Evolutionary conservation across 2,113 vertebrate genomes (phyloP), one percentile per base, ranked within the genome.

Genomic region (Chaenocephalus aceratus): DNA sequence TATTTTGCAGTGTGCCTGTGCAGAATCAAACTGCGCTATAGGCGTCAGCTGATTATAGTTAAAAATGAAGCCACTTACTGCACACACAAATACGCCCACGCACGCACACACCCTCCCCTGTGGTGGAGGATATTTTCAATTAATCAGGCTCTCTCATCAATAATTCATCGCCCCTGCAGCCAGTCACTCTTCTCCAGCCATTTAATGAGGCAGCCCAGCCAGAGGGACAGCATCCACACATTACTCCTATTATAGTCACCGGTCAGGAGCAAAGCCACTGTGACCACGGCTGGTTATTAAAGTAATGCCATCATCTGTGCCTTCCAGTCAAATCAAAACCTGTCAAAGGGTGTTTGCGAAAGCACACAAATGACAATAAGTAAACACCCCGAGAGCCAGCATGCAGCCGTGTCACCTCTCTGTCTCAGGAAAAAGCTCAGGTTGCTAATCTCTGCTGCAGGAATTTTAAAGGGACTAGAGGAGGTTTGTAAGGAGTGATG

Each of bases 111-210:
- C 56, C 52, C 79, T 75, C 77, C 75, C 79, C 74, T 77, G 75
- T 82, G 82, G 82, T 51, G 46, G 80, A 88, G 88, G 90, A 93
- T 89, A 91, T 89, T 91, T 93, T 93, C 93, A 93, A 95, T 94
- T 94, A 94, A 94, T 95, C 94, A 95, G 79, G 58, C 83, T 67
- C 77, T 59, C 91, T 94, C 93, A 94, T 95, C 91, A 95, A 95
- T 95, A 94, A 94, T 95, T 88, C 91, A 95, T 90, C 71, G 66
- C 68, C 90, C 92, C 90, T 89, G 89, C 92, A 95, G 88, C 93
- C 91, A 91, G 90, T 93, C 91, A 92, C 90, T 94, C 92, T 90
- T 91, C 88, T 86, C 73, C 84, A 86, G 90, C 86, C 91, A 88
- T 86, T 91, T 94, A 95, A 95, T 94, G 93, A 94, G 93, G 91